phyloP scores from a whole-genome alignment of 2,888 invertebrate genomes.

The Amphipyra berbera region DNA sequence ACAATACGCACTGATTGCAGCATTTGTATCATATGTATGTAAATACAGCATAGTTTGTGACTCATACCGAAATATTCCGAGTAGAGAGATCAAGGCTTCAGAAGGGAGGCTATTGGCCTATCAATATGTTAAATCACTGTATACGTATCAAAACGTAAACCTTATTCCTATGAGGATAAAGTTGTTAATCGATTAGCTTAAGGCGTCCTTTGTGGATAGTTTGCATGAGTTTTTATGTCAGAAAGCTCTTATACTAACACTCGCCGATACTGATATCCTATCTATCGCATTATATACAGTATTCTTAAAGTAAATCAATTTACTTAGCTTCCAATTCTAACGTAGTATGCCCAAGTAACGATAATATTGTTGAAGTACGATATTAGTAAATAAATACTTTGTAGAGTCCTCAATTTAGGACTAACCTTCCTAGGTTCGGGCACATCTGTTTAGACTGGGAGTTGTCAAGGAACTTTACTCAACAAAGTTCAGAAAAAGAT shows the following conservation, averaged over 20 bases:
- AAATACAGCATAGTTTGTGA: slow-evolving; percentile 62
- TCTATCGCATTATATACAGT: slow-evolving; percentile 33
- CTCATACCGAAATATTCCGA: slow-evolving; percentile 69
- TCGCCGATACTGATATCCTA: slow-evolving; percentile 30
- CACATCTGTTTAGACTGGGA: too few species aligned
- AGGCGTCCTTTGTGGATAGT: slow-evolving; percentile 53
- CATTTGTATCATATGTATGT: slow-evolving; percentile 53
- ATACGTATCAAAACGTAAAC: slow-evolving; percentile 37
- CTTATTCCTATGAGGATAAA: slow-evolving; percentile 39
- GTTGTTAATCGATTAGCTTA: slow-evolving; percentile 43
- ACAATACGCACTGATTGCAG: slow-evolving; percentile 47
- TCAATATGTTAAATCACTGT: slow-evolving; percentile 60
- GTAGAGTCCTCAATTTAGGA: slow-evolving; percentile 12
- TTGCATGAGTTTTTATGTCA: slow-evolving; percentile 62
- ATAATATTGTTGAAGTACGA: background rate
- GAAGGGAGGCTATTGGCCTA: slow-evolving; percentile 76
- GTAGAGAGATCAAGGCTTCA: slow-evolving; percentile 74
- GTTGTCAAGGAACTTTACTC: too few species aligned
- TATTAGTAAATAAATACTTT: slow-evolving; percentile 18
- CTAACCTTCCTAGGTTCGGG: too few species aligned
- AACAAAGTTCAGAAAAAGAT: background rate
- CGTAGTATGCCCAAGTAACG: background rate
- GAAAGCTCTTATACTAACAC: slow-evolving; percentile 62
- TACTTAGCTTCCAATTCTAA: slow-evolving; percentile 25
- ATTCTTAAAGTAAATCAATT: slow-evolving; percentile 41